A percentile compares a stretch with the other conserved stretches of the same genome.
Conservation (phyloP, 1,140 invertebrate species). For the Archivesica marissinica region DNA sequence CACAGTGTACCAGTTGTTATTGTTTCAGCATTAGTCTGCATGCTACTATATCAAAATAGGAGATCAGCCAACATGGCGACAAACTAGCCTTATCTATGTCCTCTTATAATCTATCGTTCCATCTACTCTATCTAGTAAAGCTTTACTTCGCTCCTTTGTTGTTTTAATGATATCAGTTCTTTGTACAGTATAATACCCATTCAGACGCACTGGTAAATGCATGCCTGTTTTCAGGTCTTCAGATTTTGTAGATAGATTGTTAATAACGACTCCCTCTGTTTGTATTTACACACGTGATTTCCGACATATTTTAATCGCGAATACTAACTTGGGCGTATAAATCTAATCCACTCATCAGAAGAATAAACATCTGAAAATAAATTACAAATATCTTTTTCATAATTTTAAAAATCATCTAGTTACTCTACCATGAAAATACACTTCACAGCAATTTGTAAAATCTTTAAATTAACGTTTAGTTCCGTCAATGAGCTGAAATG, state of each 20-base stretch:
- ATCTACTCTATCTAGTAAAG: background rate
- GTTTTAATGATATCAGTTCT: slow-evolving; percentile 13
- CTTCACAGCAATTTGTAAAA: too few relatives aligned
- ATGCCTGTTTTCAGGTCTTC: background rate
- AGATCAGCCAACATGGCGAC: background rate
- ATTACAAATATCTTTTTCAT: too few relatives aligned
- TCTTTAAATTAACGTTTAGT: too few relatives aligned
- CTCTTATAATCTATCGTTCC: background rate
- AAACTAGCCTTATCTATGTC: slow-evolving; percentile 20
- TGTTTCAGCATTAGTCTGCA: too few relatives aligned
- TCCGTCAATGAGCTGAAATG: too few relatives aligned
- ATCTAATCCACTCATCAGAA: too few relatives aligned
- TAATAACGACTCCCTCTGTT: slow-evolving; percentile 19
- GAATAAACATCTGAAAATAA: too few relatives aligned
- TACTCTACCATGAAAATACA: too few relatives aligned
- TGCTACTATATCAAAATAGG: too few relatives aligned
- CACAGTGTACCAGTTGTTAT: too few relatives aligned
- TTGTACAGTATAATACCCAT: background rate
- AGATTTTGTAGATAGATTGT: slow-evolving; percentile 18
- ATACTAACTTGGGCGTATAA: too few relatives aligned
- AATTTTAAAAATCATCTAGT: too few relatives aligned
- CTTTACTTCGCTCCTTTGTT: background rate
- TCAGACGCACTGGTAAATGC: slow-evolving; percentile 5
- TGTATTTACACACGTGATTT: slow-evolving; percentile 25
- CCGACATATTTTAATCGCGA: background rate